Percentiles rank a stretch among this genome's conserved stretches.
These are phyloP conservation scores for Sepiola atlantica DNA, from an alignment of 2,888 invertebrate species.

Conservation along the genomic window DNA sequence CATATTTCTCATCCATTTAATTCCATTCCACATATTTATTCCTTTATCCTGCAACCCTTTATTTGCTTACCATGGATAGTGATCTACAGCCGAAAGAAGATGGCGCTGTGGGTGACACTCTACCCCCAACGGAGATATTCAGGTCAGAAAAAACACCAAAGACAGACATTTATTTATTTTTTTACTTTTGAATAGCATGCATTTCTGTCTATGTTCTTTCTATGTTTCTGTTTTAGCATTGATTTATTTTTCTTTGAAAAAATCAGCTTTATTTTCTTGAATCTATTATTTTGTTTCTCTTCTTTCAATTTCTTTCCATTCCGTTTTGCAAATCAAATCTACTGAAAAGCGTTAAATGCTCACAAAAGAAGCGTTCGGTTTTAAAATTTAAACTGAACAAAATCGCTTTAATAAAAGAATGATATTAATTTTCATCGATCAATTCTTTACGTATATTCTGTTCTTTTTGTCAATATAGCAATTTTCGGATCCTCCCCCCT, in stretches of 20 bases:
- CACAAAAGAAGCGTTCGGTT: background rate
- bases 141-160: background rate
- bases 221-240: background rate
- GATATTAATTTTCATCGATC: background rate
- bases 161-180: background rate
- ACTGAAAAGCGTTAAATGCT: background rate
- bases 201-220: too few relatives aligned
- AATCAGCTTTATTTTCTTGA: background rate
- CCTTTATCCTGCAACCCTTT: background rate
- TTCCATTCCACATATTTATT: background rate
- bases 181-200: background rate
- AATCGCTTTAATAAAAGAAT: background rate
- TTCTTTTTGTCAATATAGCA: background rate
- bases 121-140: background rate
- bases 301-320: background rate
- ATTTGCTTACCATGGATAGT: background rate
- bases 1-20: background rate
- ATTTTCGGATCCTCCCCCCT: background rate
- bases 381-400: background rate
- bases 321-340: background rate
- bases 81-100: background rate
- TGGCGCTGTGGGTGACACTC: constrained; percentile 15
- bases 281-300: background rate
- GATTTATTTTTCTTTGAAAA: background rate
- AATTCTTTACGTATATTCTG: background rate